Evolutionary conservation across 2,888 invertebrate genomes (phyloP), one percentile per base, ranked within the genome.

Genomic region (Callyntrura sp.): DNA sequence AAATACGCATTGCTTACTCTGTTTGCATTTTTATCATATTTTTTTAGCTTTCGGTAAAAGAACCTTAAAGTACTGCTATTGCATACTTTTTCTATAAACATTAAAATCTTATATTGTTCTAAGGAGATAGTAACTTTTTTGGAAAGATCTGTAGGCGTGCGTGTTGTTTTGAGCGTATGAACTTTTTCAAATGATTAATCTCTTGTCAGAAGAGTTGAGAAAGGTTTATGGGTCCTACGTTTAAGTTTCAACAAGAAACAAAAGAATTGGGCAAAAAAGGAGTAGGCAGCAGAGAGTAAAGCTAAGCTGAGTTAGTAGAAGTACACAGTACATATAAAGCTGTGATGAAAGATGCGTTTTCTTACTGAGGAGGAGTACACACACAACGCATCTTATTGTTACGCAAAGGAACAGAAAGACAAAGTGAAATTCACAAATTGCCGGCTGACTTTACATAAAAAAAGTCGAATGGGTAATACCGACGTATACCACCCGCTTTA

Each of bases 201-300:
- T 88, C 76, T 83, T 88, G 88, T 88, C 83, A 83, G 68, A 43
- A 82, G 82, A 88, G 65, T 88, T 62, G 43, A 65, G 88, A 88
- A 78, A 78, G 73, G 83, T 83, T 83, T 88, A 82, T 88, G 83
- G 70, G 88, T 73, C 73, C 35, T 51, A 17, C 45, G 57, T 60
- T 23, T 73, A 82, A 78, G 25, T 85, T 70, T 55, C 51, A 65
- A 65, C 25, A 12, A 23, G 17, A 62, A 65, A 73, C 45, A 51
- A 43, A 70, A 82, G 70, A 81, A 28, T 14, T 82, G 73, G 57
- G 88, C 88, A 60, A 87, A 65, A 51, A 68, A 82, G 12, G 57
- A 28, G 23, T 86, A 65, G 57, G 48, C 14, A 51, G 25, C 14
- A 51, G 51, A 51, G 51, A 51, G 11, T 51, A 6, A 9, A 60